Evolutionary conservation across 30 jellyfish, hydroid and myxozoan genomes (phyloP), one percentile per base, ranked within the genome.

Genomic region (Mastigias papua): DNA sequence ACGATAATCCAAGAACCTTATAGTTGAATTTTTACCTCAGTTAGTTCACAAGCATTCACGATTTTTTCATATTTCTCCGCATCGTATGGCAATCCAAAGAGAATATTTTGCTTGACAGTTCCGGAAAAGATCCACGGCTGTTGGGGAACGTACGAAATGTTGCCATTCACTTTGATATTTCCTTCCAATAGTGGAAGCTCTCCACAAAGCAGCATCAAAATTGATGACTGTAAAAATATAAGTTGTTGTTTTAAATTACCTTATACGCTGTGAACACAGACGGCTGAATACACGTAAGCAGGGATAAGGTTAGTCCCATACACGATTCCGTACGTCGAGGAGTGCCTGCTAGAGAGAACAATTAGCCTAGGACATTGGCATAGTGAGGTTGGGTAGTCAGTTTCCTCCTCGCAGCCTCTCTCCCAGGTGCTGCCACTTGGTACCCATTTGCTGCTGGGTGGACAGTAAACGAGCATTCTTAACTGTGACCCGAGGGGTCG

Each of bases 51-150:
- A 7, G 90, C 90, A 66, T 79, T 79, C 4, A 64, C 73, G 69
- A 79, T 81, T 25, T 32, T 46, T 29, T 79, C 67, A 78, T 79
- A 79, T 49, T 66, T 79, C 34, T 15, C 69, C 8, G 90, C 73
- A 27, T 27, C 79, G 22, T 60, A 79, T 7, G 90, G 90, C 73
- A 63, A 48, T 10, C 98, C 98, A 83, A 93, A 93, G 28, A 93
- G 86, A 64, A 93, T 93, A 78, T 93, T 93, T 34, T 78, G 92
- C 33, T 87, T 87, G 35, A 93, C 88, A 42, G 98, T 87, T 15
- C 98, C 98, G 0, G 97, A 76, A 71, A 85, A 93, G 2, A 93
- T 78, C 98, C 98, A 93, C 28, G 98, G 90, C 82, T 72, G 90
- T 49, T 93, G 98, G 33, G 98, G 75, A 0, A 82, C 93, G 50